A percentile compares a stretch with the other conserved stretches of the same genome.
Evolutionary conservation across 1,140 invertebrate genomes (phyloP).

Genomic region (Brachionus manjavacas): DNA sequence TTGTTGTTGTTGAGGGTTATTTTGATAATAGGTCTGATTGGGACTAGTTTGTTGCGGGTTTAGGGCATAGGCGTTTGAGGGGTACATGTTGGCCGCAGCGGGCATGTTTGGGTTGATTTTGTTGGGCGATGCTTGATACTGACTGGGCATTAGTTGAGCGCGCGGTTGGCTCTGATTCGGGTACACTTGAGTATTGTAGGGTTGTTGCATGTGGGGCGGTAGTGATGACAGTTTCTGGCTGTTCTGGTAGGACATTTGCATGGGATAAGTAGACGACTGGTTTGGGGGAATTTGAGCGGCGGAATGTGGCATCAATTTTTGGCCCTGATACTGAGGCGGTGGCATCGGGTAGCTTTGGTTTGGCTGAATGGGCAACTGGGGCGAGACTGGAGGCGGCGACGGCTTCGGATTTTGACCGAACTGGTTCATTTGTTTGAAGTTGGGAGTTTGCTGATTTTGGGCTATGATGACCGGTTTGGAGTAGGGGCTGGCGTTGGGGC

Average conservation of each 20-base stretch:
- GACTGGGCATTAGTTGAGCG: not conserved
- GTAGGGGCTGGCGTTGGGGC: not conserved
- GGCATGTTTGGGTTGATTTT: not conserved
- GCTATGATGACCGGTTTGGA: not conserved
- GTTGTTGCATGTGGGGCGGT: conserved; percentile 10
- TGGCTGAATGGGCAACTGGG: not conserved
- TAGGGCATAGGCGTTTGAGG: not conserved
- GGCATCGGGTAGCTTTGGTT: conserved; percentile 8
- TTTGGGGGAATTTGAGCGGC: not conserved
- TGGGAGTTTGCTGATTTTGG: not conserved
- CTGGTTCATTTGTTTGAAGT: conserved; percentile 12
- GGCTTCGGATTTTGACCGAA: not conserved
- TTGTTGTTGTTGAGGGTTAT: not conserved
- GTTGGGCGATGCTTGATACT: conserved; percentile 22
- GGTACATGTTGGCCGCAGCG: not conserved
- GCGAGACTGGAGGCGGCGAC: not conserved
- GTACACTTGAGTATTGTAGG: not conserved
- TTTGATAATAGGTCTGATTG: not conserved
- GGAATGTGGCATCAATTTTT: conserved; percentile 5
- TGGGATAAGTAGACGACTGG: not conserved
- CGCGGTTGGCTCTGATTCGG: not conserved
- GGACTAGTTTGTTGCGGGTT: conserved; percentile 6
- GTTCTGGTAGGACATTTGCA: not conserved
- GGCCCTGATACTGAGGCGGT: not conserved
- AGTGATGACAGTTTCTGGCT: not conserved